A percentile compares a stretch with the other conserved stretches of the same genome.
These are phyloP conservation scores for Hyla sarda DNA, from an alignment of 2,113 vertebrate genomes.

Conservation along the genomic window DNA sequence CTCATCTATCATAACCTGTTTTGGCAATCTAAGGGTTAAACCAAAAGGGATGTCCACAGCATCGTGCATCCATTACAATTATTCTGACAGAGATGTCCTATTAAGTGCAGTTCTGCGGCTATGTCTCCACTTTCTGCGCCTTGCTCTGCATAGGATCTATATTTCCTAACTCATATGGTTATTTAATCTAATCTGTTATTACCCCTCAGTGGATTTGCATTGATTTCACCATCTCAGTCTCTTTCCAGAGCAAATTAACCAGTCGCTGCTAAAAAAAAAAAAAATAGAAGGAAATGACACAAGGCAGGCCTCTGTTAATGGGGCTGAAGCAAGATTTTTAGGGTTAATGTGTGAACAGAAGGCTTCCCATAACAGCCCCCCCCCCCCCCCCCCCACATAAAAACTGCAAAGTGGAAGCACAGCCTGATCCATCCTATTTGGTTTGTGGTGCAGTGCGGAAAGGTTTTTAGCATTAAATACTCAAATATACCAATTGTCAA, in stretches of 20 bases:
- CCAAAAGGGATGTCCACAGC: too few relatives aligned
- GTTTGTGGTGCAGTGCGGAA: too few relatives aligned
- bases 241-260: slow-evolving; percentile 38
- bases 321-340: too few relatives aligned
- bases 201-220: slow-evolving; percentile 48
- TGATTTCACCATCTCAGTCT: slow-evolving; percentile 33
- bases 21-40: not conserved
- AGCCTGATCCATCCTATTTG: too few relatives aligned
- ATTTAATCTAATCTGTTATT: slow-evolving; percentile 41
- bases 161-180: slow-evolving; percentile 28
- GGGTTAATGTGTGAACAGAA: not conserved
- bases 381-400: too few relatives aligned
- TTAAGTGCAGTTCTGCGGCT: not conserved
- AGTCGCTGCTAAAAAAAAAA: not conserved
- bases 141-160: slow-evolving; percentile 15
- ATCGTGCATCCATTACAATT: not conserved
- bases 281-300: not conserved
- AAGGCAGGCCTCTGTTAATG: not conserved
- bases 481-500: too few relatives aligned
- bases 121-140: not conserved
- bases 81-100: not conserved
- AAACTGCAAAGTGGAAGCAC: too few relatives aligned
- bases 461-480: too few relatives aligned
- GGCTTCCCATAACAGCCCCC: not conserved
- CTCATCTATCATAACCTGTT: not conserved